Base-by-base conservation (phyloP, 2,797 vertebrate species). In the Crax fasciolata region DNA sequence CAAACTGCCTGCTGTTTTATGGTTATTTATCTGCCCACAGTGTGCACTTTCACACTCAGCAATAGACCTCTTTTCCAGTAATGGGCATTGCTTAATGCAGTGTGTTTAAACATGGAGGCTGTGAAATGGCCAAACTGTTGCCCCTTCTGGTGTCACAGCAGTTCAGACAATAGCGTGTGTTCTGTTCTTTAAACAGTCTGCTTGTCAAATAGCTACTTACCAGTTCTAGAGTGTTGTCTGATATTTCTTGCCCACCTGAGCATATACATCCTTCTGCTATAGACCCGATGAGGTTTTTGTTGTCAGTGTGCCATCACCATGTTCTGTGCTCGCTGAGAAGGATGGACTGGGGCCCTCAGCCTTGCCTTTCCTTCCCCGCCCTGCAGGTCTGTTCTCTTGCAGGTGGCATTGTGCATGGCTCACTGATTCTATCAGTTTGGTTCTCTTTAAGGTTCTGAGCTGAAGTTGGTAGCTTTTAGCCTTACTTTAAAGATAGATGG, bases 21-120 rank as follows among this genome's bases (percentile, higher is more conserved):
- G 81, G 82, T 89, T 68, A 59, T 96, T 96, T 94, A 86, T 96
- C 83, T 84, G 87, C 87, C 93, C 63, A 44, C 80, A 74, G 95
- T 87, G 94, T 67, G 70, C 87, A 41, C 87, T 97, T 95, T 73
- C 51, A 27, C 65, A 13, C 48, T n/a, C 52, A 2, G 81, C 58
- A 12, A 76, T 83, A 65, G 76, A 27, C 38, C 46, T 63, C 76
- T 57, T 66, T 28, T 41, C n/a, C 46, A 24, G 74, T 68, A 67
- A 68, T 32, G 55, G 79, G 66, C 91, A 84, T 70, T 94, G 75
- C 77, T 52, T 92, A 65, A 35, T 43, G 72, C 44, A 7, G 28
- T 9, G 11, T 62, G 14, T 80, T 70, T 61, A 80, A 81, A 67
- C 17, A 3, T 11, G 57, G 30, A 43, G 81, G 41, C 68, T 91